Conservation (phyloP, 2,797 vertebrate genomes). For the Nannoperca australis region DNA sequence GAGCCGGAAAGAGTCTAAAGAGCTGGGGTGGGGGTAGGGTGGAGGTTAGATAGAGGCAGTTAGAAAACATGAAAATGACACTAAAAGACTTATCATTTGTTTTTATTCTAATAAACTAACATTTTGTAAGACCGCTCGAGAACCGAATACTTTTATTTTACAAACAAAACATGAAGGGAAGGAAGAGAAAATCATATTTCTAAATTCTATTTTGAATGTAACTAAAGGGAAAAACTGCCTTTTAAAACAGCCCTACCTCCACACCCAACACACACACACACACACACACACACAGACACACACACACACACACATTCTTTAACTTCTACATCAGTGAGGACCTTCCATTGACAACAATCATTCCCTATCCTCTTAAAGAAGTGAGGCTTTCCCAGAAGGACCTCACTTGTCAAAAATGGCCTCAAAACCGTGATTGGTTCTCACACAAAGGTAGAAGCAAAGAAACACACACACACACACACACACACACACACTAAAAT, state of each 20-base stretch:
- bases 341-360: background rate
- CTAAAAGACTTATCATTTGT: background rate
- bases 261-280: constrained; percentile 16
- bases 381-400: background rate
- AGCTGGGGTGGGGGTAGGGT: constrained; percentile 8
- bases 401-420: background rate
- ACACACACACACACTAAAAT: background rate
- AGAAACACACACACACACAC: background rate
- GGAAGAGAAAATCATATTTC: background rate
- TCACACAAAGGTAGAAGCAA: background rate
- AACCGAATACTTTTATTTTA: constrained; percentile 36
- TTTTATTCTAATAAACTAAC: constrained; percentile 37
- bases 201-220: constrained; percentile 17
- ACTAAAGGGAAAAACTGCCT: constrained; percentile 40
- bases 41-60: constrained; percentile 55
- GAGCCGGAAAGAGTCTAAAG: constrained; percentile 22
- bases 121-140: constrained; percentile 20
- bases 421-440: background rate
- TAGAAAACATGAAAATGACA: background rate
- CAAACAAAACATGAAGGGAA: constrained; percentile 12
- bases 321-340: constrained; percentile 9
- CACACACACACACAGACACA: constrained; percentile 7
- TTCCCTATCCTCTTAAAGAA: background rate
- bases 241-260: constrained; percentile 50
- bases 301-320: background rate